Evolutionary conservation across 2,113 vertebrate species (phyloP).

Genomic region (Baryphthengus martii): DNA sequence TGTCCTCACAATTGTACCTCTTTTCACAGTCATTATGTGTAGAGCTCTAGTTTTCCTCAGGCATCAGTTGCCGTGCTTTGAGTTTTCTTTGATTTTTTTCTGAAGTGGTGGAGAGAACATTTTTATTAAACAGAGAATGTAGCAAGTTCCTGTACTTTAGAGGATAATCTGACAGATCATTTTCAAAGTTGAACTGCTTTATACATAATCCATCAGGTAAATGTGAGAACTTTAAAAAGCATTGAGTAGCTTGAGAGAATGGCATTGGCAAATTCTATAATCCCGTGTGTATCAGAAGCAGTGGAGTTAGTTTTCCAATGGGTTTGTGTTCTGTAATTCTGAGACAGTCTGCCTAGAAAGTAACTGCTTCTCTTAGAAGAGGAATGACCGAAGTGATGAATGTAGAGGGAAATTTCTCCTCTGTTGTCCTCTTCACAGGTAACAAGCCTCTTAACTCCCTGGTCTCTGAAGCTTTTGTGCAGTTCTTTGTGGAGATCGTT

Average conservation of each 20-base stretch:
- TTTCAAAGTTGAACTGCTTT: background rate
- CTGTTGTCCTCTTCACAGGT: conserved; percentile 4
- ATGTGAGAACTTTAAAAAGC: background rate
- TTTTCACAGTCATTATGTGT: background rate
- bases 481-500: conserved; percentile 92
- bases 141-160: background rate
- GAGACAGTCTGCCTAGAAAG: background rate
- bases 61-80: background rate
- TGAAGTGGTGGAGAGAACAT: background rate
- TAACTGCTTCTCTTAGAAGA: background rate
- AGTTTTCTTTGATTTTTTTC: background rate
- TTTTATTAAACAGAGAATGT: background rate
- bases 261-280: background rate
- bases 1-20: background rate
- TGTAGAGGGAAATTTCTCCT: background rate
- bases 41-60: background rate
- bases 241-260: background rate
- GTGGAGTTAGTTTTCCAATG: background rate
- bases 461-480: conserved; percentile 92
- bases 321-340: background rate
- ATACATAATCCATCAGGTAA: background rate
- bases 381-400: background rate
- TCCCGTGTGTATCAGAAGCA: background rate
- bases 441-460: conserved; percentile 77
- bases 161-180: background rate